phyloP scores from a whole-genome alignment of 2,113 vertebrate genomes.

The Loxodonta africana region DNA sequence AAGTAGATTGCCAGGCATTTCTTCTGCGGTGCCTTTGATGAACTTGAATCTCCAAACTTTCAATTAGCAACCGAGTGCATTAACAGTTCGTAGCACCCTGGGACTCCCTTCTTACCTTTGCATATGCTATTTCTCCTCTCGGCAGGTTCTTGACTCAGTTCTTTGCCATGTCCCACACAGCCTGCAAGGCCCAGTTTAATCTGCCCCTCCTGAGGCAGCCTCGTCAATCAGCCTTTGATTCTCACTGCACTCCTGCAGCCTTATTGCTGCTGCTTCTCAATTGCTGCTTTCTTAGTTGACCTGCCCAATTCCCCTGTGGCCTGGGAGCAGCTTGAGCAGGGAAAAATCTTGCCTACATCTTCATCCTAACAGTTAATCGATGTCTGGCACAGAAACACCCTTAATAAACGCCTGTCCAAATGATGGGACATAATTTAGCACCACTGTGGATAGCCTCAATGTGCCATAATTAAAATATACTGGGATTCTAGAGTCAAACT shows the following conservation, averaged over 20 bases:
- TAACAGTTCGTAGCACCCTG: neutral
- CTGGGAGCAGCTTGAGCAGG: constrained; percentile 7
- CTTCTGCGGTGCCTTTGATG: neutral
- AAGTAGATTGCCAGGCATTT: neutral
- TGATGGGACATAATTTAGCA: neutral
- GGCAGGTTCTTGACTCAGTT: neutral
- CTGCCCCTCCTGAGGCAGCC: no score
- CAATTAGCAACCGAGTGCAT: neutral
- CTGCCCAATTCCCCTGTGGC: neutral
- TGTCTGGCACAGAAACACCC: constrained; percentile 54
- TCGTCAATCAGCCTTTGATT: neutral
- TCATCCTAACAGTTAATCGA: constrained; percentile 47
- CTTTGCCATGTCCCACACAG: neutral
- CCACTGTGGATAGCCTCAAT: neutral
- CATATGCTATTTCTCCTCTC: neutral
- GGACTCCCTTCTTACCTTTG: neutral
- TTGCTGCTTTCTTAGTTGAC: neutral
- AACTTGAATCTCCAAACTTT: neutral
- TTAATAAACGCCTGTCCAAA: constrained; percentile 57
- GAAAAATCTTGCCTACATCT: neutral
- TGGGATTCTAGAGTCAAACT: neutral
- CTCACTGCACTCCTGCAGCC: neutral
- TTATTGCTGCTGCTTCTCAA: neutral
- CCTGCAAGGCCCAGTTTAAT: neutral
- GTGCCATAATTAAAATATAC: neutral